These are phyloP conservation scores for Pseudochaenichthys georgianus DNA, from an alignment of 2,797 vertebrate genomes.

Conservation along the genomic window DNA sequence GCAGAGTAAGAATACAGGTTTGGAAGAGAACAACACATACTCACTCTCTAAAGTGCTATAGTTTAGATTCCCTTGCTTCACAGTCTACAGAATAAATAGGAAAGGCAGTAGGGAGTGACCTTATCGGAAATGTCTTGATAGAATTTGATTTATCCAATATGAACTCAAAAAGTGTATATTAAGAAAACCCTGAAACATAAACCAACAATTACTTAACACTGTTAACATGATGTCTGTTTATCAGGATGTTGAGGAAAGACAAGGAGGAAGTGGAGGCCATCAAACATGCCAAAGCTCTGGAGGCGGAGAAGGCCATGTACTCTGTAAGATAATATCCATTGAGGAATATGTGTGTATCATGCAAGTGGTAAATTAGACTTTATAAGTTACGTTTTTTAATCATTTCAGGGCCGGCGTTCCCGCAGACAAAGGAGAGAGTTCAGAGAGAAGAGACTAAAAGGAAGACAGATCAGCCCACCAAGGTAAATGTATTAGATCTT, in stretches of 20 bases:
- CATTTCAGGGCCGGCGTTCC: constrained; percentile 91
- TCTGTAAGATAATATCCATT: constrained; percentile 86
- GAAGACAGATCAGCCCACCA: constrained; percentile 96
- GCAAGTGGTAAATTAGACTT: background rate
- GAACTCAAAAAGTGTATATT: background rate
- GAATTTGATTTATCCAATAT: background rate
- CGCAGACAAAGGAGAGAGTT: constrained; percentile 96
- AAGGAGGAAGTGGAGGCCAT: constrained; percentile 98
- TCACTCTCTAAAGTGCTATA: background rate
- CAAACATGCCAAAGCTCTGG: constrained; percentile 96
- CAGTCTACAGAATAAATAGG: background rate
- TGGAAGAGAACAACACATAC: background rate
- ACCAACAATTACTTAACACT: background rate
- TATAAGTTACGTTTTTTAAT: constrained; percentile 7
- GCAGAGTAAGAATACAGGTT: background rate
- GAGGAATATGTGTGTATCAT: background rate
- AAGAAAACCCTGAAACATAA: background rate
- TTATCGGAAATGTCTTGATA: background rate
- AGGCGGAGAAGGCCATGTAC: constrained; percentile 99
- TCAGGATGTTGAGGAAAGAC: constrained; percentile 96
- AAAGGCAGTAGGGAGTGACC: background rate
- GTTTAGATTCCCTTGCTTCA: background rate
- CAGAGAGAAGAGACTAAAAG: constrained; percentile 95
- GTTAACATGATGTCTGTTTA: constrained; percentile 41
- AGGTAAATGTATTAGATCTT: constrained; percentile 82